Base-by-base conservation (phyloP, 2,113 vertebrate genomes). In the Gobiocypris rarus region DNA sequence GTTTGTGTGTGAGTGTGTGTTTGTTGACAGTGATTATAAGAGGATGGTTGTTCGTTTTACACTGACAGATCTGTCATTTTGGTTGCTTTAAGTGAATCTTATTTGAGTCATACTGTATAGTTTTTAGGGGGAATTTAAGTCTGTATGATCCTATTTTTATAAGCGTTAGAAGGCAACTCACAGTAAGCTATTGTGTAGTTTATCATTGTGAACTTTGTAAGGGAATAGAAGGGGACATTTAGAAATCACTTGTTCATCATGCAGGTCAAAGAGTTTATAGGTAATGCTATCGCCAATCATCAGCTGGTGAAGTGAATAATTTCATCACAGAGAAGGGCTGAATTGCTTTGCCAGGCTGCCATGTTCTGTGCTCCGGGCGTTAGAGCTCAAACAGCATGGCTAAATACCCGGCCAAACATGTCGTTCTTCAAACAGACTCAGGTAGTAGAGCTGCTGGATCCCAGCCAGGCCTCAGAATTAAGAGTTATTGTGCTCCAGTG, bases 401-500 rank as follows among this genome's bases (percentile, higher is more conserved):
- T 95, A 94, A 94, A 94, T 93, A 94, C 91, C 90, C 89, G 87
- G 92, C 91, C 92, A 90, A 94, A 93, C 89, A 91, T 94, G 92
- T 94, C 91, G 91, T 93, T 94, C 92, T 94, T 94, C 94, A 94
- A 94, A 94, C 93, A 94, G 93, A 94, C 92, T 94, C 92, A 93
- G 92, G 93, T 93, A 94, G 92, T 91, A 93, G 91, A 90, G 45
- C n/a, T 89, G 59, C 88, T 94, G 93, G 92, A 93, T 87, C 84
- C 71, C 75, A 90, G 90, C 93, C 93, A 94, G 85, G 89, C 88
- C 91, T 83, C 89, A 90, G 91, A 93, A 93, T 92, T 92, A 94
- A 93, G 92, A 94, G 90, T 93, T 93, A 93, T 93, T 92, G 91
- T 90, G 84, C 91, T 88, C 86, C 78, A 85, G 90, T 90, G 90